A percentile compares a stretch with the other conserved stretches of the same genome.
phyloP scores from a whole-genome alignment of 2,797 vertebrate genomes.

The Anomalospiza imberbis region DNA sequence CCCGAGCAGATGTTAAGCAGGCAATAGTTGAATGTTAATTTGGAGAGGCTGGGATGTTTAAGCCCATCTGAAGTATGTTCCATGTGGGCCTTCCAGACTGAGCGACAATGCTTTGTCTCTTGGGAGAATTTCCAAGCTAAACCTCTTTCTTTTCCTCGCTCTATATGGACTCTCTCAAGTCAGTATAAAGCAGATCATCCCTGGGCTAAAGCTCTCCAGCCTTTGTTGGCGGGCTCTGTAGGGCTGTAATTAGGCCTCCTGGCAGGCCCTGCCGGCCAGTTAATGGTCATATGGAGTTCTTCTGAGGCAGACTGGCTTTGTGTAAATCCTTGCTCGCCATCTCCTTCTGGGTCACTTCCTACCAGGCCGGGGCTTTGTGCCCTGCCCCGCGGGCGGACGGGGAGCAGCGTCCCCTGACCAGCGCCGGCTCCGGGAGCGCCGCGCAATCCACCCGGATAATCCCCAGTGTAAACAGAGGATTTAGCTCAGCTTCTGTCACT shows the following conservation, averaged over 20 bases:
- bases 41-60: slow-evolving; percentile 88
- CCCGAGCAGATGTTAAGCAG: slow-evolving; percentile 93
- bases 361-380: slow-evolving; percentile 87
- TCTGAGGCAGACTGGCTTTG: slow-evolving; percentile 87
- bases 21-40: slow-evolving; percentile 97
- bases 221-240: slow-evolving; percentile 96
- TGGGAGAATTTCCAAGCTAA: slow-evolving; percentile 92
- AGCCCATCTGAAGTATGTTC: slow-evolving; percentile 83
- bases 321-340: slow-evolving; percentile 88
- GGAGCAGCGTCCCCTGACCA: slow-evolving; percentile 83
- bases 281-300: slow-evolving; percentile 89
- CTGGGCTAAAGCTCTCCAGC: slow-evolving; percentile 95
- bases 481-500: slow-evolving; percentile 85
- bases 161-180: slow-evolving; percentile 99
- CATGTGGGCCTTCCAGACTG: slow-evolving; percentile 77
- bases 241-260: slow-evolving; percentile 97
- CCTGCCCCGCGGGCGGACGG: slow-evolving; percentile 78
- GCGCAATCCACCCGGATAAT: slow-evolving; percentile 77
- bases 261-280: slow-evolving; percentile 85
- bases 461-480: slow-evolving; percentile 87
- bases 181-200: slow-evolving; percentile 99
- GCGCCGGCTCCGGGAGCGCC: slow-evolving; percentile 71
- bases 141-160: slow-evolving; percentile 84
- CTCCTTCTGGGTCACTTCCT: slow-evolving; percentile 99
- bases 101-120: slow-evolving; percentile 86